Base-by-base conservation (phyloP, 2,113 vertebrate genomes). In the Neodon shergylaensis region DNA sequence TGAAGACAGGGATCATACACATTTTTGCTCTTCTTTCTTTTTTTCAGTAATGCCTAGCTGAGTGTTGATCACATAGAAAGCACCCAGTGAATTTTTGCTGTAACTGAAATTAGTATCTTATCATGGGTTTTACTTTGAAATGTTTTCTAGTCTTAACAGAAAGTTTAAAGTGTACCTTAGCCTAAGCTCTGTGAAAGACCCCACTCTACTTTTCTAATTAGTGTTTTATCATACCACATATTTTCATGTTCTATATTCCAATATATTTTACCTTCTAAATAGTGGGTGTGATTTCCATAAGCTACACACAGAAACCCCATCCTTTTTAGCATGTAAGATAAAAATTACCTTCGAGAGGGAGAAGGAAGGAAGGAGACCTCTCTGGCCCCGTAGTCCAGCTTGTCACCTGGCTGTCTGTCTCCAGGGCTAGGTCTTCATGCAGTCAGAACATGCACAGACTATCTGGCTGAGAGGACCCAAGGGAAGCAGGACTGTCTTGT, bases 241-340 rank as follows among this genome's bases (percentile, higher is more conserved):
- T 87, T 92, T 86, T 87, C 4, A 42, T 65, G 65, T 76, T 73
- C 24, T 93, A 8, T 92, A 42, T 70, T 70, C 4, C 63, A 79
- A 54, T 19, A 65, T 61, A 52, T 16, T 68, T 68, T 47, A 19
- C 52, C 52, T 84, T 14, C 63, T 66, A 85, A 84, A 81, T 72
- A 81, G 54, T 85, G 47, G 72, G 44, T 77, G 17, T 47, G 44
- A 92, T 96, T 94, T 94, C n/a, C 8, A 86, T 47, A 47, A 91
- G 66, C 42, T 14, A 85, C 49, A 88, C 21, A 68, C 10, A 84
- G 61, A 93, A n/a, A 52, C 17, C 12, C 90, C 26, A 7, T 70
- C 39, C 3, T 84, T 88, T 31, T 63, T 14, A 84, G 65, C 33
- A 54, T 24, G 49, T 3, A 16, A 72, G 63, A 73, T n/a, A 91